A percentile compares a stretch with the other conserved stretches of the same genome.
Evolutionary conservation across 1,140 invertebrate genomes (phyloP).

Genomic region (Apolygus lucorum): DNA sequence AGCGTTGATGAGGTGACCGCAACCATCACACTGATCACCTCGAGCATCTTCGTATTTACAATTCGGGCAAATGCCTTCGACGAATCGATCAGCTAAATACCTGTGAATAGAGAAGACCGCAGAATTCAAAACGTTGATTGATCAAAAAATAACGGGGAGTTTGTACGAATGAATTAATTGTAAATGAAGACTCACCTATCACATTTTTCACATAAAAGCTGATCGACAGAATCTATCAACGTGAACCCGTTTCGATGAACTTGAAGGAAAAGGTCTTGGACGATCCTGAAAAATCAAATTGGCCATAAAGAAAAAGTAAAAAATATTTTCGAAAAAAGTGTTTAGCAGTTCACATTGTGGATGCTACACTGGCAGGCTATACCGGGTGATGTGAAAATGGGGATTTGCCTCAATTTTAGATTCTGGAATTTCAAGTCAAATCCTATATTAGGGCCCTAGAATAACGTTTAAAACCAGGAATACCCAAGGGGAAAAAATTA

Average conservation of each 20-base stretch:
- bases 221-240: constrained; percentile 75
- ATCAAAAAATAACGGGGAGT: constrained; percentile 35
- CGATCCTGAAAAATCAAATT: constrained; percentile 69
- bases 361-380: too few relatives aligned
- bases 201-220: constrained; percentile 84
- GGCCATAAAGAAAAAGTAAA: too few relatives aligned
- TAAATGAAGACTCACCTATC: constrained; percentile 48
- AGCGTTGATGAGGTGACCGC: constrained; percentile 93
- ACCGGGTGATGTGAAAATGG: too few relatives aligned
- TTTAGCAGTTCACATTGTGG: too few relatives aligned
- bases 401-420: too few relatives aligned
- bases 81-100: constrained; percentile 74
- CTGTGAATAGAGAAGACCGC: constrained; percentile 39
- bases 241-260: constrained; percentile 80
- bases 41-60: constrained; percentile 89
- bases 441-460: too few relatives aligned
- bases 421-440: too few relatives aligned
- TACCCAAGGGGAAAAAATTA: too few relatives aligned
- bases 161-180: background rate
- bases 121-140: too few relatives aligned
- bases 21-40: constrained; percentile 98
- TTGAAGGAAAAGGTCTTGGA: constrained; percentile 76
- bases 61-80: constrained; percentile 93
- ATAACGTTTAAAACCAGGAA: too few relatives aligned
- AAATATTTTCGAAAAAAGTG: too few relatives aligned